phyloP scores from a whole-genome alignment of 2,113 vertebrate species.

The Notarius quadriscutis region DNA sequence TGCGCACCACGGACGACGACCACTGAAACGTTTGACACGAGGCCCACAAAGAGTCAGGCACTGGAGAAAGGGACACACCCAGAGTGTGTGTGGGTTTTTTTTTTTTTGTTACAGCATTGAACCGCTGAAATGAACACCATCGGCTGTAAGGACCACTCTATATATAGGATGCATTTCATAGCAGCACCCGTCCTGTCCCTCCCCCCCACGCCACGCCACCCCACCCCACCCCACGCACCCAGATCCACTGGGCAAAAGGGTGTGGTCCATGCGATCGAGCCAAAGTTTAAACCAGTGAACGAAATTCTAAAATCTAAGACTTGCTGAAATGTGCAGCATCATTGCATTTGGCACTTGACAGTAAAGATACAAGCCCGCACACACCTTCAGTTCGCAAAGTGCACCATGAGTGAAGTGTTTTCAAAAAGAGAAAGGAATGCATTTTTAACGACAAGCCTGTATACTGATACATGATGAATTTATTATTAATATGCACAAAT shows the following conservation, averaged over 20 bases:
- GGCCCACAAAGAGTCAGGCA: neutral
- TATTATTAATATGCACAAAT: neutral
- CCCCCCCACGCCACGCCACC: neutral
- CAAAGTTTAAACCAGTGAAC: neutral
- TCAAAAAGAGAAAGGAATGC: neutral
- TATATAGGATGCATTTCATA: no score
- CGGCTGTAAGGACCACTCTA: constrained; percentile 9
- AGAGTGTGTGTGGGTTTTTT: neutral
- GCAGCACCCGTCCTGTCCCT: no score
- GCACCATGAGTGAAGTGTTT: neutral
- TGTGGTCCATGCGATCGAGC: constrained; percentile 17
- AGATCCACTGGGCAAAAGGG: neutral
- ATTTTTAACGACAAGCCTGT: neutral
- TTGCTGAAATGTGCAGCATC: constrained; percentile 25
- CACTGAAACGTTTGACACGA: neutral
- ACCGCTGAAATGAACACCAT: constrained; percentile 1
- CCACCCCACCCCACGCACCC: neutral
- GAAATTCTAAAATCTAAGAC: neutral
- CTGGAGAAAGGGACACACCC: constrained; percentile 2
- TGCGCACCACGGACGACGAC: neutral
- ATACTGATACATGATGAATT: neutral
- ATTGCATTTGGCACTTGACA: neutral
- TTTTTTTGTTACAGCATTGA: constrained; percentile 10
- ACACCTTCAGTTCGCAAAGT: neutral
- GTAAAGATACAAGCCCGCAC: neutral